A percentile compares a stretch with the other conserved stretches of the same genome.
Evolutionary conservation across 2,888 invertebrate species (phyloP).

Genomic region (Argyra leucocephala): DNA sequence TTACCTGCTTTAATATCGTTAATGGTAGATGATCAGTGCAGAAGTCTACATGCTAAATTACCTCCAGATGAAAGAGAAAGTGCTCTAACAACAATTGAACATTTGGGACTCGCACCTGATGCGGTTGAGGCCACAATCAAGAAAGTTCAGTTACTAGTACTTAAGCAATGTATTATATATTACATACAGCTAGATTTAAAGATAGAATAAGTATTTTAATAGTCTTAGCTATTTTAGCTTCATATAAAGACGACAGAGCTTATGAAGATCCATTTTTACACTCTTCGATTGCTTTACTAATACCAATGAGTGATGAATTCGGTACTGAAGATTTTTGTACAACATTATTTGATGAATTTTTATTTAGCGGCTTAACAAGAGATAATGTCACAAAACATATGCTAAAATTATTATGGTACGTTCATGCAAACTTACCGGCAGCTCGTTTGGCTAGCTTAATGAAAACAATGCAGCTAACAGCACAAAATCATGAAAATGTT

Average conservation of each 20-base stretch:
- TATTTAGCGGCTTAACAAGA: slow-evolving; percentile 76
- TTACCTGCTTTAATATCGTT: slow-evolving; percentile 86
- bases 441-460: slow-evolving; percentile 66
- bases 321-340: slow-evolving; percentile 90
- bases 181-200: slow-evolving; percentile 73
- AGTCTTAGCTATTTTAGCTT: slow-evolving; percentile 80
- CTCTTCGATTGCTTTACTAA: slow-evolving; percentile 67
- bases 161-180: slow-evolving; percentile 87
- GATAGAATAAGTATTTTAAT: slow-evolving; percentile 73
- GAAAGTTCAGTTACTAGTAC: slow-evolving; percentile 87
- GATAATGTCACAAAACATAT: slow-evolving; percentile 90
- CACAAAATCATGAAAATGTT: slow-evolving; percentile 76
- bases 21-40: slow-evolving; percentile 83
- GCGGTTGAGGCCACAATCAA: slow-evolving; percentile 83
- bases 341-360: slow-evolving; percentile 89
- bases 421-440: slow-evolving; percentile 73
- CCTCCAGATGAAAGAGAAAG: slow-evolving; percentile 90
- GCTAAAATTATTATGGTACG: slow-evolving; percentile 81
- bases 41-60: slow-evolving; percentile 70
- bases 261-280: slow-evolving; percentile 94
- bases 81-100: slow-evolving; percentile 85
- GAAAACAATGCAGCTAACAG: slow-evolving; percentile 48
- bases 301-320: slow-evolving; percentile 86
- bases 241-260: slow-evolving; percentile 83
- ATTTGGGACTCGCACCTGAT: slow-evolving; percentile 86